Percentiles rank a stretch among this genome's conserved stretches.
These are phyloP conservation scores for Columba livia DNA, from an alignment of 2,113 vertebrate species.

Conservation along the genomic window DNA sequence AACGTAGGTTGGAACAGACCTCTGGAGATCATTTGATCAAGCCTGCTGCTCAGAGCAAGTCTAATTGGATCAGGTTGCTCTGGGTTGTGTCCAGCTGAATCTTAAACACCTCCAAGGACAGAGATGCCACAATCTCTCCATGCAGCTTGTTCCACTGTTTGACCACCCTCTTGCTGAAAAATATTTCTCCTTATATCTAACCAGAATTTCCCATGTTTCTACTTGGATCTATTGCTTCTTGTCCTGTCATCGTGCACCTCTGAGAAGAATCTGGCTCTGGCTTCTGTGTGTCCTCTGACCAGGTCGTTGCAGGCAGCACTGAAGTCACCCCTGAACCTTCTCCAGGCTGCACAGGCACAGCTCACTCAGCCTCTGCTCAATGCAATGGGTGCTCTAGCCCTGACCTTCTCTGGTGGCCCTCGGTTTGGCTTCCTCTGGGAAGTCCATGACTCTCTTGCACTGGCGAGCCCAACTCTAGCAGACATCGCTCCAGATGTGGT, in stretches of 20 bases:
- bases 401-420: background rate
- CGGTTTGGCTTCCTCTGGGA: background rate
- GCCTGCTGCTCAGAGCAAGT: background rate
- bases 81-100: background rate
- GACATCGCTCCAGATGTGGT: background rate
- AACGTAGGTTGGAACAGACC: background rate
- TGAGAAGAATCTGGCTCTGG: background rate
- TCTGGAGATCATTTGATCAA: background rate
- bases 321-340: background rate
- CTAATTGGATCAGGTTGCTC: background rate
- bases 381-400: fast-evolving
- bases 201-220: background rate
- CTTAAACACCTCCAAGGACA: background rate
- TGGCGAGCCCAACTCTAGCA: background rate
- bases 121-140: background rate
- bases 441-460: background rate
- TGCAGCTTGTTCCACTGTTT: background rate
- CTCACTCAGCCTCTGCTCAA: background rate
- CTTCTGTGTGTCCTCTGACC: background rate
- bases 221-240: background rate
- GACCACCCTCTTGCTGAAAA: background rate
- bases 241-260: background rate
- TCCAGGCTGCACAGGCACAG: background rate
- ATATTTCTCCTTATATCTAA: background rate
- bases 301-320: background rate